Evolutionary conservation across 2,113 vertebrate species (phyloP), one percentile per base, ranked within the genome.

Genomic region (Passer domesticus): DNA sequence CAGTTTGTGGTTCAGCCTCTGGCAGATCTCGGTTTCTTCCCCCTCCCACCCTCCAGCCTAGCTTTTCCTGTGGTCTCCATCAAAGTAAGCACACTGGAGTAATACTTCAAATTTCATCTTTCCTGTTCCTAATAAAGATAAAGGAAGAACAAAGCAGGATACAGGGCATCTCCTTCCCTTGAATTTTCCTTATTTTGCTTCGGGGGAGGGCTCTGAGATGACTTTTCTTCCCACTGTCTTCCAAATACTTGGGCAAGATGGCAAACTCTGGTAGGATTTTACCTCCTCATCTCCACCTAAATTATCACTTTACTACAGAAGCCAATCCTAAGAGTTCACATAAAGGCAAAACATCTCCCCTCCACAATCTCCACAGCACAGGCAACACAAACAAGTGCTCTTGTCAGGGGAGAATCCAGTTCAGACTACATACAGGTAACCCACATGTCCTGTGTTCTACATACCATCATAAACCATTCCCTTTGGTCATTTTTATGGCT

Each of bases 191-290:
- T 76, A n/a, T 43, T 78, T 60, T 49, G 7, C 47, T 70, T 2
- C 1, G 17, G 5, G 3, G 2, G 20, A 92, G 80, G 59, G 41
- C 22, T 52, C 33, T 2, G 14, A 76, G 10, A 60, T 20, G 0
- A 27, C 16, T 81, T 77, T 59, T 62, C 37, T 70, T 58, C 25
- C 50, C 5, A n/a, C 9, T n/a, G 16, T 49, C 20, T 85, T 90
- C 6, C 5, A 63, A 63, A 66, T 47, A 55, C 13, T 52, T 49
- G 24, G 3, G 43, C 30, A 41, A 58, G 78, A 78, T 5, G 81
- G 49, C 41, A 58, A 68, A 35, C 25, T 77, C 24, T 7, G 59
- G 37, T 6, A 39, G 33, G 47, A 75, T 13, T 43, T 17, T 31
- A 53, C 3, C 11, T 37, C 6, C 27, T 53, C 27, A 78, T 8